A percentile compares a stretch with the other conserved stretches of the same genome.
These are phyloP conservation scores for Tyrannus savana DNA, from an alignment of 2,113 vertebrate genomes.

Conservation along the genomic window DNA sequence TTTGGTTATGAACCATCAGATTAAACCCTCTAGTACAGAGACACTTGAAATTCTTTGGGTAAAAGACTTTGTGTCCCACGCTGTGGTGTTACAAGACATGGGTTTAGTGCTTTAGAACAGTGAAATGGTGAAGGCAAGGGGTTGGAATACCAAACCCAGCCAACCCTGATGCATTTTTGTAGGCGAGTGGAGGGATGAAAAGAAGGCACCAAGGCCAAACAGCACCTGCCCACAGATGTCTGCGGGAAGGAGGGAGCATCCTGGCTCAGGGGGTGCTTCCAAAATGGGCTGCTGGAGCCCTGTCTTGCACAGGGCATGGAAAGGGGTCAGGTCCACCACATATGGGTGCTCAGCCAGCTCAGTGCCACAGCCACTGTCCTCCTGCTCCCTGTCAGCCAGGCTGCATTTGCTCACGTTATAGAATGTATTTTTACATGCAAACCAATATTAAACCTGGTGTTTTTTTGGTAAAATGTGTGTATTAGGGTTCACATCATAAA, in stretches of 20 bases:
- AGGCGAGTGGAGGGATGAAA: not conserved
- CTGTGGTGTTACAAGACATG: accelerated
- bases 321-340: too few species aligned
- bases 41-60: not conserved
- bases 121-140: not conserved
- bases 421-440: not conserved
- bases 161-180: not conserved
- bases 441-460: not conserved
- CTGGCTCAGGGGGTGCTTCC: not conserved
- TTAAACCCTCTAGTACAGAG: not conserved
- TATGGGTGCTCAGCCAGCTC: not conserved
- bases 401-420: accelerated
- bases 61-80: not conserved
- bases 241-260: not conserved
- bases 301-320: accelerated
- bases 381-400: not conserved
- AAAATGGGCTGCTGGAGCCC: not conserved
- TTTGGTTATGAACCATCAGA: not conserved
- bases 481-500: not conserved
- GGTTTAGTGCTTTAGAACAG: not conserved
- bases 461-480: not conserved
- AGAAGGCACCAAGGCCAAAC: accelerated
- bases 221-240: not conserved
- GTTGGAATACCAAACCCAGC: not conserved
- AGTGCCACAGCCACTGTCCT: not conserved